Evolutionary conservation across 2,797 vertebrate species (phyloP).

Genomic region (Pangasius macronema): DNA sequence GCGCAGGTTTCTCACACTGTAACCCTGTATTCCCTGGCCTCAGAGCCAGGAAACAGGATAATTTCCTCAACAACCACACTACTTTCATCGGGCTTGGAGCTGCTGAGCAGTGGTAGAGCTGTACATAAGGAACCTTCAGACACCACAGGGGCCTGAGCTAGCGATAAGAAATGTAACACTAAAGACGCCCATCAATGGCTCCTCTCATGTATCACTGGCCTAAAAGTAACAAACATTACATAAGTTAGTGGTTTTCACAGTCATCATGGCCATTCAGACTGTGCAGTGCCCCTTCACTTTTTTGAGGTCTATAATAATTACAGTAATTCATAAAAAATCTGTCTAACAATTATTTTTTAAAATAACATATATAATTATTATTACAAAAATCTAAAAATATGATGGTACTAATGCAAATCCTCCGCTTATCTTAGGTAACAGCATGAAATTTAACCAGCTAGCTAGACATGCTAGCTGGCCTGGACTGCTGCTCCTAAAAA

Average conservation of each 20-base stretch:
- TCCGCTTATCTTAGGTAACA: neutral
- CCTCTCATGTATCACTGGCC: conserved; percentile 72
- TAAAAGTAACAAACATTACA: conserved; percentile 71
- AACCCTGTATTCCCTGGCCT: conserved; percentile 76
- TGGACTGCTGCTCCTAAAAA: neutral
- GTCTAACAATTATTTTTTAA: neutral
- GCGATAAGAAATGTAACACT: conserved; percentile 54
- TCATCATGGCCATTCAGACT: neutral
- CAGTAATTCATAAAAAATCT: neutral
- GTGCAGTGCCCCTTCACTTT: neutral
- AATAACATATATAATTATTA: neutral
- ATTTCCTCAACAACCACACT: conserved; percentile 72
- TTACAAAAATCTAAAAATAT: neutral
- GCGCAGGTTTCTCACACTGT: conserved; percentile 76
- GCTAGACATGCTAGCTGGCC: neutral
- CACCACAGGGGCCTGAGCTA: conserved; percentile 52
- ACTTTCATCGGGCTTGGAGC: conserved; percentile 67
- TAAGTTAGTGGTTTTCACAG: conserved; percentile 64
- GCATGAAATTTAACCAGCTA: neutral
- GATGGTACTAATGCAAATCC: neutral
- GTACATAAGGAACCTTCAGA: conserved; percentile 64
- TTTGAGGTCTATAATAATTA: neutral
- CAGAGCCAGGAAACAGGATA: conserved; percentile 68
- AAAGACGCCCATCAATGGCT: conserved; percentile 61
- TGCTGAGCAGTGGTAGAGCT: conserved; percentile 47